A percentile compares a stretch with the other conserved stretches of the same genome.
These are phyloP conservation scores for Varroa destructor DNA, from an alignment of 1,140 invertebrate species.

Conservation along the genomic window DNA sequence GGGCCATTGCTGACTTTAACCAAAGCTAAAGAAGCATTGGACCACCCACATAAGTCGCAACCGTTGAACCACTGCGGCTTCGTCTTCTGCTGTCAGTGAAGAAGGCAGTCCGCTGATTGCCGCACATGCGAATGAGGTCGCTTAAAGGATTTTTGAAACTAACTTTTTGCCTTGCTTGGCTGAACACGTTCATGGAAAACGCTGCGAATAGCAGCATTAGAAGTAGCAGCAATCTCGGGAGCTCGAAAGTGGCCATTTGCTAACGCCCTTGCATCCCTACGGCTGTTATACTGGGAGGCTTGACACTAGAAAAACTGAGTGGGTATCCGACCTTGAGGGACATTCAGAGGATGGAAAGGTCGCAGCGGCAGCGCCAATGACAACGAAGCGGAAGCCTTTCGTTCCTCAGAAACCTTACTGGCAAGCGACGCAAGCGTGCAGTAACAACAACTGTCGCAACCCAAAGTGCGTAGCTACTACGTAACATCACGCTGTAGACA, in stretches of 20 bases:
- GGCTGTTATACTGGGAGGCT: neutral
- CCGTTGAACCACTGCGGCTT: neutral
- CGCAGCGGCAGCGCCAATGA: no score
- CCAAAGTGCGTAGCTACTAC: no score
- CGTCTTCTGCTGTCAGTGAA: neutral
- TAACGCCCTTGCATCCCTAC: neutral
- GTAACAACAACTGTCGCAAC: no score
- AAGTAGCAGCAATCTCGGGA: neutral
- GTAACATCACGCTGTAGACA: no score
- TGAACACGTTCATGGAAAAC: neutral
- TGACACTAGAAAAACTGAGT: neutral
- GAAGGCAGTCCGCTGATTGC: neutral
- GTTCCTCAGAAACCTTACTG: no score
- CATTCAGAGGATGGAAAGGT: neutral
- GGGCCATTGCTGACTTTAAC: neutral
- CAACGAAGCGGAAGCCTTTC: no score
- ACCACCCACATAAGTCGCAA: neutral
- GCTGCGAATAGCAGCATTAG: neutral
- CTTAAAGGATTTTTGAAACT: conserved; percentile 13
- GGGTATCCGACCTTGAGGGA: neutral
- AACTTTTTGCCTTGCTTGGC: conserved; percentile 18
- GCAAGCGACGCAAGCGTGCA: no score
- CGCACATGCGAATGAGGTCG: conserved; percentile 2
- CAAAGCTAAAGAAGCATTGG: neutral
- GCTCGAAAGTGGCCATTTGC: neutral